Base-by-base conservation (phyloP, 2,797 vertebrate genomes). In the Notoglanidium macrostoma region DNA sequence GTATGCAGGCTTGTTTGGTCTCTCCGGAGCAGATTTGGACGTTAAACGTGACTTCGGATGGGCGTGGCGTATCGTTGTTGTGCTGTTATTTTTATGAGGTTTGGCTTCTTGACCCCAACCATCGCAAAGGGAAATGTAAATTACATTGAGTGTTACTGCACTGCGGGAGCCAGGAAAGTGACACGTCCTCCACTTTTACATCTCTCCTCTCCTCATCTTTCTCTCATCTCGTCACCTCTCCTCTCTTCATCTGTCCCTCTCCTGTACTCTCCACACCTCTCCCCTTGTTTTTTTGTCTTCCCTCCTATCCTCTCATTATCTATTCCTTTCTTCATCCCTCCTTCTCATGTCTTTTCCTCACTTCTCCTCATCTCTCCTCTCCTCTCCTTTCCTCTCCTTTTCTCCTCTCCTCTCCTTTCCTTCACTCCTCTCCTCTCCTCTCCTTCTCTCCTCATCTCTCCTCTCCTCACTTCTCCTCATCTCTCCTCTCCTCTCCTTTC, bases 71-170 rank as follows among this genome's bases (percentile, higher is more conserved):
- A 54, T 88, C 57, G 82, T 44, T 76, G 86, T 83, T 91, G 91
- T 89, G 85, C 86, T 89, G 91, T 92, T 92, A 87, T 93, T 94
- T 79, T 94, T 92, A 93, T 78, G 57, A 93, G 90, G 87, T 89
- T 94, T 87, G 54, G 78, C 35, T 80, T 59, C 32, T 80, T 87
- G 54, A 83, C 85, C 83, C 61, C 19, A 81, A 90, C 85, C 87
- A 67, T 90, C 89, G 93, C 89, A 86, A 23, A 4, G 87, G 87
- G 91, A 92, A 91, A 91, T 90, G 90, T 87, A 87, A 93, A 92
- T 87, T 84, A 90, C 91, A 88, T 61, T 17, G 29, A 79, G 29
- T 57, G 77, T 57, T 55, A 78, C 76, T 55, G 35, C n/a, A 77
- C 73, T 32, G 51, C 29, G 8, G 17, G 29, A 55, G 15, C 19